phyloP scores from a whole-genome alignment of 2,888 invertebrate genomes.

The Limnephilus marmoratus region DNA sequence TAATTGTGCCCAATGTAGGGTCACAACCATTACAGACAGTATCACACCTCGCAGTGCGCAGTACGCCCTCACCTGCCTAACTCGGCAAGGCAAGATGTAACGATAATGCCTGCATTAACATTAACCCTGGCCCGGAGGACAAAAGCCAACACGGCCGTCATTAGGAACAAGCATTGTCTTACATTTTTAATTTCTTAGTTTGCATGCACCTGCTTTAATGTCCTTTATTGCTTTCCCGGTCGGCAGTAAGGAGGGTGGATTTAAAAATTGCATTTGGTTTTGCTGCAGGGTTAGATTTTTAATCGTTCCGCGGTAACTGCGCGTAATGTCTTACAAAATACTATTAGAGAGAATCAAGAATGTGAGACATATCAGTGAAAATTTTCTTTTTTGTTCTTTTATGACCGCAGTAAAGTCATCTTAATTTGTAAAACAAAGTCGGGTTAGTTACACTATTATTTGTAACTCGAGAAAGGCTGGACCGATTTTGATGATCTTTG shows the following conservation, averaged over 20 bases:
- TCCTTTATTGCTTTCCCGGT: constrained; percentile 51
- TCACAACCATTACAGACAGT: not conserved
- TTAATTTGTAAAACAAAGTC: too few species aligned
- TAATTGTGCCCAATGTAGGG: not conserved
- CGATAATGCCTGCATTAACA: constrained; percentile 63
- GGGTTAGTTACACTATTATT: too few species aligned
- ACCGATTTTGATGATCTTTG: too few species aligned
- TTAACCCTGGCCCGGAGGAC: constrained; percentile 58
- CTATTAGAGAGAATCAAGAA: not conserved
- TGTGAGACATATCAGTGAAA: too few species aligned
- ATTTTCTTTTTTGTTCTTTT: too few species aligned
- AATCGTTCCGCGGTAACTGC: not conserved
- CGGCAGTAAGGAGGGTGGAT: not conserved
- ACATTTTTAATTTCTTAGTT: constrained; percentile 66
- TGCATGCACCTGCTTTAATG: constrained; percentile 58
- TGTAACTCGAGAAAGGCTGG: too few species aligned
- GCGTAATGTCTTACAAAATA: not conserved
- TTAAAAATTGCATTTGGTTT: constrained; percentile 24
- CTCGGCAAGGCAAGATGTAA: constrained; percentile 46
- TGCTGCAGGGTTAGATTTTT: not conserved
- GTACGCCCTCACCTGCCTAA: constrained; percentile 42
- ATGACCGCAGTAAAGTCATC: too few species aligned
- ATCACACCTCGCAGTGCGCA: constrained; percentile 36
- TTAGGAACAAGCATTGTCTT: constrained; percentile 63
- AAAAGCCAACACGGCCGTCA: constrained; percentile 61